Evolutionary conservation across 2,113 vertebrate genomes (phyloP).

Genomic region (Cyprinodon brontotheroides): DNA sequence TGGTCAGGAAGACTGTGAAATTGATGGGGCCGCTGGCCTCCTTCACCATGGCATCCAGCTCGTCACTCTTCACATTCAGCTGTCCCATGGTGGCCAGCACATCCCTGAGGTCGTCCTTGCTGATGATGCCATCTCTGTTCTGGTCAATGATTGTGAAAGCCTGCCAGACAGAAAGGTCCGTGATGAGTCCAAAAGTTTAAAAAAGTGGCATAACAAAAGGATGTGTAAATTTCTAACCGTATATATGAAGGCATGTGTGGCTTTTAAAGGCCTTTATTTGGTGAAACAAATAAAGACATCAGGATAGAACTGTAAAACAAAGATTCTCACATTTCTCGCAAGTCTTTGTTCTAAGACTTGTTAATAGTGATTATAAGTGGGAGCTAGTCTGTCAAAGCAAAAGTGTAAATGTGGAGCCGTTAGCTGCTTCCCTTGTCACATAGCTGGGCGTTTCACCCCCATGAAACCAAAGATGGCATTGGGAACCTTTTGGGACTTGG

Average conservation of each 20-base stretch:
- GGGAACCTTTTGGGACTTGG: conserved; percentile 65
- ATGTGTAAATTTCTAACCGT: background rate
- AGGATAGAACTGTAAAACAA: conserved; percentile 11
- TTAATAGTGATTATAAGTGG: conserved; percentile 25
- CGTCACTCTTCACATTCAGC: conserved; percentile 91
- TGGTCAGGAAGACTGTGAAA: conserved; percentile 93
- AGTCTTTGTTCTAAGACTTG: conserved; percentile 27
- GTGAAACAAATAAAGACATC: background rate
- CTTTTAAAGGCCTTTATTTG: background rate
- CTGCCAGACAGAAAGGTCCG: conserved; percentile 58
- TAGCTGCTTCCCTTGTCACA: conserved; percentile 41
- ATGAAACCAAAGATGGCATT: conserved; percentile 74
- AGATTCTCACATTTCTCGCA: conserved; percentile 30
- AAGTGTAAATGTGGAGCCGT: conserved; percentile 53
- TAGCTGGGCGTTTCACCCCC: conserved; percentile 19
- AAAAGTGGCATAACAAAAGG: background rate
- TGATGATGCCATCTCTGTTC: conserved; percentile 93
- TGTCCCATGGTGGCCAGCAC: conserved; percentile 91
- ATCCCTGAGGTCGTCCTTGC: conserved; percentile 90
- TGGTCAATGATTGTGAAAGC: conserved; percentile 95
- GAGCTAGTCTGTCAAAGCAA: conserved; percentile 30
- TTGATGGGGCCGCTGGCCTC: conserved; percentile 93
- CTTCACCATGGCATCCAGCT: conserved; percentile 92
- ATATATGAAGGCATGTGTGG: background rate
- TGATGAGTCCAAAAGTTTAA: background rate